Evolutionary conservation across 2,113 vertebrate genomes (phyloP).

Genomic region (Morone chrysops): DNA sequence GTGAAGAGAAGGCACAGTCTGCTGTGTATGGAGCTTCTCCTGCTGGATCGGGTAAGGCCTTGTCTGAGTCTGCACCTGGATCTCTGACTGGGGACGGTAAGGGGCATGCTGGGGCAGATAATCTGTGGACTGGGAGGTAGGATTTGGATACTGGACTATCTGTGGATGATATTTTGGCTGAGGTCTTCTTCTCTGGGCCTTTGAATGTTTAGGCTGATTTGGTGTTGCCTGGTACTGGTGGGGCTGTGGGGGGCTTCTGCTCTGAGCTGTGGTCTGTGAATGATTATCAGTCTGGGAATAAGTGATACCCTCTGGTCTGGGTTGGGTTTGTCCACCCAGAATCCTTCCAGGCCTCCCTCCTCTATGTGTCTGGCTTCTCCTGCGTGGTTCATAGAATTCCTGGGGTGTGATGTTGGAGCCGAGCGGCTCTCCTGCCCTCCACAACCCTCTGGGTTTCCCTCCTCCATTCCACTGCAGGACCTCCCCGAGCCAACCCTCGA

Average conservation of each 20-base stretch:
- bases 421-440: not conserved
- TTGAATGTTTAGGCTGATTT: constrained; percentile 42
- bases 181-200: constrained; percentile 12
- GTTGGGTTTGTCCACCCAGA: constrained; percentile 10
- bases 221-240: constrained; percentile 3
- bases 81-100: constrained; percentile 20
- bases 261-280: not conserved
- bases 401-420: constrained; percentile 28
- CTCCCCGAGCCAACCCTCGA: constrained; percentile 47
- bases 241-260: not conserved
- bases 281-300: constrained; percentile 1
- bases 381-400: not conserved
- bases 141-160: constrained; percentile 12
- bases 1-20: not conserved
- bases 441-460: not conserved
- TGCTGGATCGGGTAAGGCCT: constrained; percentile 12
- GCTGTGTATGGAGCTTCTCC: constrained; percentile 14
- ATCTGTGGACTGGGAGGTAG: not conserved
- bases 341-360: constrained; percentile 41
- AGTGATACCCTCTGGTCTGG: not conserved
- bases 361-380: constrained; percentile 25
- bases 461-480: not conserved
- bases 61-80: not conserved
- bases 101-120: not conserved
- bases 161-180: not conserved